A percentile compares a stretch with the other conserved stretches of the same genome.
These are phyloP conservation scores for Penaeus vannamei DNA, from an alignment of 1,140 invertebrate species.

Conservation along the genomic window DNA sequence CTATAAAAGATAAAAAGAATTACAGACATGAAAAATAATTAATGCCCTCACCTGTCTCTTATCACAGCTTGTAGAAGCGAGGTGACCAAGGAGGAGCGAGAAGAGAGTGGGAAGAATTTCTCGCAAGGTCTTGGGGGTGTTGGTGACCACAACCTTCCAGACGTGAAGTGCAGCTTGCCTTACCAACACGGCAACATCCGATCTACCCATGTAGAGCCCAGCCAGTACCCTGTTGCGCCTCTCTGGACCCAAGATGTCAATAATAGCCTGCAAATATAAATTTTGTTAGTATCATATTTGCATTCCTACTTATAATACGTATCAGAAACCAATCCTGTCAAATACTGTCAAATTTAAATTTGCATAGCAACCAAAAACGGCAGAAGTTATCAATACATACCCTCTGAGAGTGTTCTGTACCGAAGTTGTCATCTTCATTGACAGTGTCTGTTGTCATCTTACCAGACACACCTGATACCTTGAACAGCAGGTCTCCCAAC, in stretches of 20 bases:
- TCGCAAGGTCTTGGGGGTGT: slow-evolving; percentile 95
- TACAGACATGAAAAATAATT: slow-evolving; percentile 21
- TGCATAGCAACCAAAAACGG: background rate
- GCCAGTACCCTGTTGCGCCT: slow-evolving; percentile 93
- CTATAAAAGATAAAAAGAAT: slow-evolving; percentile 6
- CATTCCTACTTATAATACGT: background rate
- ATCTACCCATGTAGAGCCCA: slow-evolving; percentile 97
- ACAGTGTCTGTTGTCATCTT: slow-evolving; percentile 99
- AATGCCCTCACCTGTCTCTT: slow-evolving; percentile 83
- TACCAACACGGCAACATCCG: slow-evolving; percentile 96
- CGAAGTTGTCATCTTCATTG: slow-evolving; percentile 98
- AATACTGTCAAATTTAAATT: background rate
- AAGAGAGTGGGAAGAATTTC: slow-evolving; percentile 98
- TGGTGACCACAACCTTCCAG: slow-evolving; percentile 97
- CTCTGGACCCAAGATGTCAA: slow-evolving; percentile 88
- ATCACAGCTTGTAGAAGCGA: slow-evolving; percentile 95
- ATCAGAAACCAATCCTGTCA: slow-evolving; percentile 11
- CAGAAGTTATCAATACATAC: slow-evolving; percentile 65
- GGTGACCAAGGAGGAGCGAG: slow-evolving; percentile 88
- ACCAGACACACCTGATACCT: slow-evolving; percentile 96
- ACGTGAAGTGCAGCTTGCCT: slow-evolving; percentile 97
- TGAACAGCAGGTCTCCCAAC: slow-evolving; percentile 95
- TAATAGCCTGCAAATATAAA: slow-evolving; percentile 80
- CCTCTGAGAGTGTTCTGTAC: slow-evolving; percentile 94
- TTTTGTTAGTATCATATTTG: too few species aligned